Conservation (phyloP, 2,113 vertebrate genomes). For the Marmota flaviventris region DNA sequence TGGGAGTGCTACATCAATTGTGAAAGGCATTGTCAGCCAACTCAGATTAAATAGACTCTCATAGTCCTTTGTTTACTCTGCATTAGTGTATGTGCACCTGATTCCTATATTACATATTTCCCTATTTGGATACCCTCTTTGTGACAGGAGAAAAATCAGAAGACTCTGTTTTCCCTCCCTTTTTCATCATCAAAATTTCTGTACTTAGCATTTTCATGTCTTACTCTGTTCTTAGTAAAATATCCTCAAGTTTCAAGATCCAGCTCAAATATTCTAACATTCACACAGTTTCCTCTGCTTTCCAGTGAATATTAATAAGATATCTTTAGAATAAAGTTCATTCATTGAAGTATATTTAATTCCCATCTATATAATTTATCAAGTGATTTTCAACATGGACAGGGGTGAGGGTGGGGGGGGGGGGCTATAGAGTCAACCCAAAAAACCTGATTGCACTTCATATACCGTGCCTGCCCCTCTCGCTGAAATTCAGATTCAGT, state of each 20-base stretch:
- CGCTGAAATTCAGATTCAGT: not conserved
- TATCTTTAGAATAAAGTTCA: not conserved
- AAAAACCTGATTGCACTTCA: not conserved
- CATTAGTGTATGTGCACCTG: slow-evolving; percentile 14
- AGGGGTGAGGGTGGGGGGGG: not conserved
- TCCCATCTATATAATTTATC: not conserved
- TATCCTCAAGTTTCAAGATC: not conserved
- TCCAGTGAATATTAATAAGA: not conserved
- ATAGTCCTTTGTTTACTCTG: not conserved
- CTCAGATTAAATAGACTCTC: slow-evolving; percentile 46
- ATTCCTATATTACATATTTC: not conserved
- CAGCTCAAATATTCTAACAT: slow-evolving; percentile 8
- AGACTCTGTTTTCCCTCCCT: not conserved
- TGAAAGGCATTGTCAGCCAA: not conserved
- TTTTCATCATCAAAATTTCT: not conserved
- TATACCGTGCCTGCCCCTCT: not conserved
- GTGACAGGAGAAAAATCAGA: slow-evolving; percentile 17
- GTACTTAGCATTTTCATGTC: slow-evolving; percentile 4
- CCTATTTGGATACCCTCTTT: not conserved
- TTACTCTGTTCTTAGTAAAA: slow-evolving; percentile 27
- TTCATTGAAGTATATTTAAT: slow-evolving; percentile 30
- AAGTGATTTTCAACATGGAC: not conserved
- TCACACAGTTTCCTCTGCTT: not conserved
- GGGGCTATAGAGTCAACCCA: not conserved
- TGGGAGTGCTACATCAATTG: not conserved